Evolutionary conservation across 2,888 invertebrate genomes (phyloP).

Genomic region (Smittia aterrima): DNA sequence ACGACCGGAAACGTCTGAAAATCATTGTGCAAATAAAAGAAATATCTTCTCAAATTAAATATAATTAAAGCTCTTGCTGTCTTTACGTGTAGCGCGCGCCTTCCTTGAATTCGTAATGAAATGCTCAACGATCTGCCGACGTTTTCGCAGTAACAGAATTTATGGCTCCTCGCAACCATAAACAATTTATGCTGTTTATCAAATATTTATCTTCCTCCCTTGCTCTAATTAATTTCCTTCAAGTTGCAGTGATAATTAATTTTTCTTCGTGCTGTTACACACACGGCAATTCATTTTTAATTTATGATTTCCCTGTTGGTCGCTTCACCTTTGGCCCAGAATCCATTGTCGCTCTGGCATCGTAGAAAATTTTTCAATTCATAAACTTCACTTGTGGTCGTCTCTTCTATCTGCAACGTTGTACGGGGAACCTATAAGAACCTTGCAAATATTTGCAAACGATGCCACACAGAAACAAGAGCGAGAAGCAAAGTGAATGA

Average conservation of each 20-base stretch:
- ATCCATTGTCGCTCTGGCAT: neutral
- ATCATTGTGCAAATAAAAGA: too few species aligned
- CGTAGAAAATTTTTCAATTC: neutral
- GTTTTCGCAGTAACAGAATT: neutral
- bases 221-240: slow-evolving; percentile 24
- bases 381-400: neutral
- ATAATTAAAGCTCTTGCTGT: neutral
- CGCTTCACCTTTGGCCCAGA: neutral
- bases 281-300: neutral
- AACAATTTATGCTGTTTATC: slow-evolving; percentile 16
- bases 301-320: neutral
- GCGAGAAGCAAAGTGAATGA: neutral
- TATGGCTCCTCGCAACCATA: neutral
- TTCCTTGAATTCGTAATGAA: neutral
- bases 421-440: neutral
- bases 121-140: neutral
- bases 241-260: slow-evolving; percentile 23
- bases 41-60: neutral
- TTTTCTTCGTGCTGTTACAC: neutral
- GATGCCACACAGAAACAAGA: neutral
- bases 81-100: neutral
- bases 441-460: too few species aligned
- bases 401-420: neutral
- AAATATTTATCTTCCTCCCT: slow-evolving; percentile 17
- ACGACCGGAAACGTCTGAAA: too few species aligned